phyloP scores from a whole-genome alignment of 2,888 invertebrate genomes.

The Phania funesta region DNA sequence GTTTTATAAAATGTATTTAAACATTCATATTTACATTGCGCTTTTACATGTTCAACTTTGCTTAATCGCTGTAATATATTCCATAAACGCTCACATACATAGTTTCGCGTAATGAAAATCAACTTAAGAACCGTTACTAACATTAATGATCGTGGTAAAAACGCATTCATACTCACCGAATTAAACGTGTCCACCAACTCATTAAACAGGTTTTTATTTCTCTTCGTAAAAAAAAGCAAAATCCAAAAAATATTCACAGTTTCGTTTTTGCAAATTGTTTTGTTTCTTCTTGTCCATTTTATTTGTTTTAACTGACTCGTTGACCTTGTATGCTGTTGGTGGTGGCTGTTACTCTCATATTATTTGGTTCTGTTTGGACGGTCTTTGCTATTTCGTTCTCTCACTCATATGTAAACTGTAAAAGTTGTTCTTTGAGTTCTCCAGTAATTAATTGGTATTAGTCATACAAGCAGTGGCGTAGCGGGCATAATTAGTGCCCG shows the following conservation, averaged over 20 bases:
- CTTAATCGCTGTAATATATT: constrained; percentile 15
- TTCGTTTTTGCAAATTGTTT: constrained; percentile 35
- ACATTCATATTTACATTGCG: too few relatives aligned
- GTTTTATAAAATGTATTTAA: too few relatives aligned
- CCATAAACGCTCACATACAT: constrained; percentile 1
- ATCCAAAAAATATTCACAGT: constrained; percentile 14
- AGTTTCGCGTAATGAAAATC: neutral
- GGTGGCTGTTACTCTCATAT: constrained; percentile 2
- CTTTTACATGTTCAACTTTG: neutral
- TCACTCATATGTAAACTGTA: neutral
- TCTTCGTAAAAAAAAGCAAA: neutral
- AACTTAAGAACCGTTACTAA: constrained; percentile 57
- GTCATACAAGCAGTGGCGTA: constrained; percentile 24
- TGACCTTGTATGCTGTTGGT: constrained; percentile 54
- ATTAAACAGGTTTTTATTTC: constrained; percentile 38
- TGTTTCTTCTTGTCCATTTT: constrained; percentile 38
- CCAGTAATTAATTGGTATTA: constrained; percentile 29
- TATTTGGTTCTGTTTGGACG: neutral
- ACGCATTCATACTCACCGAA: neutral
- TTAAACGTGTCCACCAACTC: constrained; percentile 12
- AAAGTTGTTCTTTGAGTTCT: neutral
- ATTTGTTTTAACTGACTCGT: constrained; percentile 62
- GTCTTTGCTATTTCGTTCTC: neutral
- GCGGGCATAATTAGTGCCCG: neutral
- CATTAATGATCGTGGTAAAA: constrained; percentile 22